These are phyloP conservation scores for Cydia amplana DNA, from an alignment of 1,140 invertebrate species.

Conservation along the genomic window DNA sequence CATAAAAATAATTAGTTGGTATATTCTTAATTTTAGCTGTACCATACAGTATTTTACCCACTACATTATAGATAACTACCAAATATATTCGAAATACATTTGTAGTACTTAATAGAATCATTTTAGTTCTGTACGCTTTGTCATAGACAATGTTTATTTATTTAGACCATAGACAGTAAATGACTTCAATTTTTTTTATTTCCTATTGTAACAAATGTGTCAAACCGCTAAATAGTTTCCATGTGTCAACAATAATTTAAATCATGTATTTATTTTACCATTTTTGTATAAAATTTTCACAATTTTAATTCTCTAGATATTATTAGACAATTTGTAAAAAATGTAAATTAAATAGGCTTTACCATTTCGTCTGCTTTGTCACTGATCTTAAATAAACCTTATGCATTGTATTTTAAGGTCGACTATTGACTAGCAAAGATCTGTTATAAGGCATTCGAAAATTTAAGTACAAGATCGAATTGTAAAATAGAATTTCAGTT, in stretches of 20 bases:
- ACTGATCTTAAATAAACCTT: not conserved
- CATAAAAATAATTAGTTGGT: too few relatives aligned
- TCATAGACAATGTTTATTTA: not conserved
- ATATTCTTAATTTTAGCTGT: not conserved
- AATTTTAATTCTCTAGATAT: not conserved
- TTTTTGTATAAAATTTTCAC: not conserved
- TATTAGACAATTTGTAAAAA: not conserved
- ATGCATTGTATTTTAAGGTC: not conserved
- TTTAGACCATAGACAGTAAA: not conserved
- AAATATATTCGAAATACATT: not conserved
- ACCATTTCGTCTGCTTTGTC: not conserved
- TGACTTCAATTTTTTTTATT: not conserved
- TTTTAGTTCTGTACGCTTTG: not conserved
- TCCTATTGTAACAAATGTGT: not conserved
- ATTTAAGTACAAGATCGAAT: not conserved
- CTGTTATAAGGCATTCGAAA: not conserved
- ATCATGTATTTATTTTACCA: not conserved
- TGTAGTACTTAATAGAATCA: not conserved
- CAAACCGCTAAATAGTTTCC: not conserved
- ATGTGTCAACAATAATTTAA: constrained; percentile 5
- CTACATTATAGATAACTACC: not conserved
- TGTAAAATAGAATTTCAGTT: constrained; percentile 15
- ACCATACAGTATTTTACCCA: not conserved
- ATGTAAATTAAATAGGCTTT: not conserved
- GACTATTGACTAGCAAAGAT: not conserved